Base-by-base conservation (phyloP, 2,113 vertebrate genomes). In the Xiphophorus couchianus region DNA sequence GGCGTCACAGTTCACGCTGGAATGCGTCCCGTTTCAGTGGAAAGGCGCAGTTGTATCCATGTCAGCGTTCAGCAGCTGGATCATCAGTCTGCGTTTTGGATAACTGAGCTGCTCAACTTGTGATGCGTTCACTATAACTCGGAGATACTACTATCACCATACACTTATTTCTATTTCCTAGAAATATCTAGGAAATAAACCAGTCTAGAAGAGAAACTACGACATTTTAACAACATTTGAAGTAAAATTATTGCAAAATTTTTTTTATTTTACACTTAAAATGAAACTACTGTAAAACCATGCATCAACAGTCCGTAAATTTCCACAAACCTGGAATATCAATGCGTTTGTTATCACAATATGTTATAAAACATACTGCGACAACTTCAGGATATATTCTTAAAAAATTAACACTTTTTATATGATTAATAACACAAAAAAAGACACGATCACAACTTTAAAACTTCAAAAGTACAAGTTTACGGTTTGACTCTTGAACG, bases 31-130 rank as follows among this genome's bases (percentile, higher is more conserved):
- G 60, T 85, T 89, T 89, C 75, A 90, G 31, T 30, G 71, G 73
- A 44, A 51, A 31, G 71, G 78, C 81, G 77, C 77, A 86, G 62
- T 73, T 69, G 89, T 79, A 29, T 84, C 89, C 92, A 90, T 92
- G 84, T 89, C 88, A 42, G 84, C 82, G 70, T 83, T 60, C 89
- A 82, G 93, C 92, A 91, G 91, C 91, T 89, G 93, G 91, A 88
- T 90, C 82, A 74, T 90, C 83, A 73, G 79, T 77, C 85, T 71
- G 88, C 81, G 68, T 78, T 63, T 81, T 76, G 66, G 11, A 76
- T 79, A 85, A 89, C 86, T 73, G 85, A 89, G 85, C 88, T 86
- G 89, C 87, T 83, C 86, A 78, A 90, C 89, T 90, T 83, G 80
- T 77, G 90, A 1, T 58, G 81, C 91, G 39, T 92, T 92, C 87